Base-by-base conservation (phyloP, 1,140 invertebrate genomes). In the Brachionus rotundiformis region DNA sequence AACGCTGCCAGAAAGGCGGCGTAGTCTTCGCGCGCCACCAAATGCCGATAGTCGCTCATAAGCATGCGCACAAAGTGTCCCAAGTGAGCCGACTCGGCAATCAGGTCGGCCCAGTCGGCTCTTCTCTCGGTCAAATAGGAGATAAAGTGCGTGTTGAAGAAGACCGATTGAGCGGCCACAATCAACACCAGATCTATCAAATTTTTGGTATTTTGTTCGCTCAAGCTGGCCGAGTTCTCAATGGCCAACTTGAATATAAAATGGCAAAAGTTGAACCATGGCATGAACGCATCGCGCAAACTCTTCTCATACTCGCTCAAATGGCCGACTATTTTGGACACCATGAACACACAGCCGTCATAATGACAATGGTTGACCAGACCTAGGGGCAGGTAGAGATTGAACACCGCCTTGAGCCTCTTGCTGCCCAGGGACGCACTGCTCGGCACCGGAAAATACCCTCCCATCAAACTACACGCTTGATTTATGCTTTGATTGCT, bases 21-120 rank as follows among this genome's bases (percentile, higher is more conserved):
- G 16, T 29, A 39, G 19, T 79, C 47, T 10, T 49, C 31, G 31
- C 49, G 75, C 1, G 31, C 23, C n/a, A 79, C 11, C 13, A 79
- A 54, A 31, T 79, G 29, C 16, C 76, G 31, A 10, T 59, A 79
- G 36, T 79, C 76, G n/a, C 13, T 79, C 1, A 79, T n/a, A 5
- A 79, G 31, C 0, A 36, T 23, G 7, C 23, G 19, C 29, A 79
- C 29, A 79, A 79, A 63, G 31, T 33, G 16, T 13, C 13, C 23
- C 23, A 79, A 63, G 54, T 59, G 54, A 29, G n/a, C 31, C 19
- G 76, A 79, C 6, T 79, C 3, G 19, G 1, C 5, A 11, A 79
- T 49, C 8, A 6, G 19, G 4, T 39, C 13, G 76, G 6, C 11
- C 2, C 23, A 13, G 4, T 3, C 4, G 0, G 19, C 23, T 2